Evolutionary conservation across 2,797 vertebrate genomes (phyloP).

Genomic region (Champsocephalus esox): DNA sequence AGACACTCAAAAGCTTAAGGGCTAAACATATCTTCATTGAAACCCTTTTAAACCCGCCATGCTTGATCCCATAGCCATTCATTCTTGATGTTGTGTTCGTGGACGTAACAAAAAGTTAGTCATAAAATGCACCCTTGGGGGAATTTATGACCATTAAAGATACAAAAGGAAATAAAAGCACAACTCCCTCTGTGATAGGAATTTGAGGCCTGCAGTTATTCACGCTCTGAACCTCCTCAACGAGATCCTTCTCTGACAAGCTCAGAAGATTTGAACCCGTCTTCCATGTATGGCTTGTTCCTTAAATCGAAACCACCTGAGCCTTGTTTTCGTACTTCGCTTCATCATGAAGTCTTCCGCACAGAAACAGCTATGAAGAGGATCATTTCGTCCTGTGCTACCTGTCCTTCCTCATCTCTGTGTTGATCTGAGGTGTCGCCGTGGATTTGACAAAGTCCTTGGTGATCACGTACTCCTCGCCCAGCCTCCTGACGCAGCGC

Average conservation of each 20-base stretch:
- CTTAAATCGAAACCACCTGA: conserved; percentile 40
- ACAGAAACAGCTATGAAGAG: not conserved
- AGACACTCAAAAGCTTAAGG: too few species aligned
- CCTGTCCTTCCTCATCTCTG: conserved; percentile 52
- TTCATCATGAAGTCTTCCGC: conserved; percentile 38
- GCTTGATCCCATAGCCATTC: too few species aligned
- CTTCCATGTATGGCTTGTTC: conserved; percentile 51
- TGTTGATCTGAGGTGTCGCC: conserved; percentile 14
- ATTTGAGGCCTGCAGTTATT: conserved; percentile 30
- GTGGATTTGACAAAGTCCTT: conserved; percentile 73
- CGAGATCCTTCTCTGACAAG: conserved; percentile 21
- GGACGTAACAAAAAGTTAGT: conserved; percentile 5
- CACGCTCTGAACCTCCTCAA: conserved; percentile 9
- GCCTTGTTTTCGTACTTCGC: conserved; percentile 4
- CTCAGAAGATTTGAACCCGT: conserved; percentile 31
- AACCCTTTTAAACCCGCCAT: too few species aligned
- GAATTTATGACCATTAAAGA: conserved; percentile 38
- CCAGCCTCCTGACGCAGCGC: conserved; percentile 84
- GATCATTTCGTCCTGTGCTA: conserved; percentile 50
- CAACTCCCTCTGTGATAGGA: conserved; percentile 14
- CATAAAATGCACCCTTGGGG: conserved; percentile 32
- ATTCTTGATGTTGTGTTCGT: not conserved
- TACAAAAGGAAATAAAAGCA: conserved; percentile 28
- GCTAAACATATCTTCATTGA: too few species aligned
- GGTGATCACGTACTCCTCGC: conserved; percentile 86